Evolutionary conservation across 2,888 invertebrate species (phyloP).

Genomic region (Lepidochitona cinerea): DNA sequence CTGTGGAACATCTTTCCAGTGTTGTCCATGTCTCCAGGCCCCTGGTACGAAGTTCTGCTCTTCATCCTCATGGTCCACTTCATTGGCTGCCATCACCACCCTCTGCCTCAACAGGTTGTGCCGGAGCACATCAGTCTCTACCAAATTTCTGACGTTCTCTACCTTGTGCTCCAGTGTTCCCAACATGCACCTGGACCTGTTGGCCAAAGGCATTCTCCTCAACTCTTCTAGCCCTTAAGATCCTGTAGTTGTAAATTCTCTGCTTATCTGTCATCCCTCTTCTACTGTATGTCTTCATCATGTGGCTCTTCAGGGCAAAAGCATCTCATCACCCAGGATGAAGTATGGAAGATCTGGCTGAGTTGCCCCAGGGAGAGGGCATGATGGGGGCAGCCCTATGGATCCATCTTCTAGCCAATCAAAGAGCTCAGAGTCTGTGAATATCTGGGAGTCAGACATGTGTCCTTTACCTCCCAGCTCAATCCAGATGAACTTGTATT

Average conservation of each 20-base stretch:
- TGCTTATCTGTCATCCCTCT: no score
- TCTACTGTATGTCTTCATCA: no score
- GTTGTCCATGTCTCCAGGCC: constrained; percentile 18
- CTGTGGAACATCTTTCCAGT: constrained; percentile 19
- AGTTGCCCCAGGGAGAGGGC: constrained; percentile 14
- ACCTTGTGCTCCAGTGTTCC: constrained; percentile 4
- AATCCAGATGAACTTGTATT: constrained; percentile 26
- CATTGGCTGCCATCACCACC: constrained; percentile 10
- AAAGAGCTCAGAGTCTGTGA: constrained; percentile 22
- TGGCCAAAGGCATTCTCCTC: no score
- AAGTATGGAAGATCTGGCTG: no score
- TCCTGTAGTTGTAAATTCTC: no score
- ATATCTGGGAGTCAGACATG: constrained; percentile 28
- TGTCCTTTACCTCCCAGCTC: constrained; percentile 23
- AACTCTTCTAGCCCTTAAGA: no score
- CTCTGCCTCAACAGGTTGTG: constrained; percentile 27
- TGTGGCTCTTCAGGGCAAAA: no score
- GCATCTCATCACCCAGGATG: constrained; percentile 15
- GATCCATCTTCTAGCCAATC: constrained; percentile 23
- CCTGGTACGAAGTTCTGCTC: constrained; percentile 23
- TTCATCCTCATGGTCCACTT: constrained; percentile 24
- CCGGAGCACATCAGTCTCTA: constrained; percentile 20
- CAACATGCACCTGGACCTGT: constrained; percentile 7
- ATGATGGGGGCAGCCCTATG: constrained; percentile 18
- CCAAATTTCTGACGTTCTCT: constrained; percentile 13